These are phyloP conservation scores for Clamator glandarius DNA, from an alignment of 2,797 vertebrate genomes.

Conservation along the genomic window DNA sequence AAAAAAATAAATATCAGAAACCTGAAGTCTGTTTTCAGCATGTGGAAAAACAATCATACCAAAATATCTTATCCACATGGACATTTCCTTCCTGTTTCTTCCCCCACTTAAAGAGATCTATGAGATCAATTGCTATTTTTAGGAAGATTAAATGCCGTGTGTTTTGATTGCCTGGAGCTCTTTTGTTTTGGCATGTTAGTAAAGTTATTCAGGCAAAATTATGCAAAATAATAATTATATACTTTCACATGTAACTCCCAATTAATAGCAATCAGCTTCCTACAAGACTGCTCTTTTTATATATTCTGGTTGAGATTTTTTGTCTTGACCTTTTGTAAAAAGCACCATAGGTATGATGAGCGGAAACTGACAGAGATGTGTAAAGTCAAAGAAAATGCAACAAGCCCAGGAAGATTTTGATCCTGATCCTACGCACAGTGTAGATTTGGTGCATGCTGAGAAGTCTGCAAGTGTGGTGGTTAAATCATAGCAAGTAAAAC, in stretches of 20 bases:
- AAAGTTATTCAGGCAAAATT: background rate
- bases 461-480: background rate
- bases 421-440: background rate
- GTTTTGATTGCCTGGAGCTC: background rate
- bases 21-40: accelerated
- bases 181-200: background rate
- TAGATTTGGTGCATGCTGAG: background rate
- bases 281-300: background rate
- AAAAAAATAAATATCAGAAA: background rate
- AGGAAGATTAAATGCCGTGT: background rate
- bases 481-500: background rate
- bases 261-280: background rate
- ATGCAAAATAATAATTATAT: background rate
- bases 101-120: background rate
- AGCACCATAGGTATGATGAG: background rate
- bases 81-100: background rate
- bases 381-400: background rate
- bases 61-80: background rate
- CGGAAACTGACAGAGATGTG: background rate
- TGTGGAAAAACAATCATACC: background rate
- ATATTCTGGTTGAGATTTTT: accelerated
- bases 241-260: background rate
- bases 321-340: background rate
- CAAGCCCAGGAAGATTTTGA: background rate
- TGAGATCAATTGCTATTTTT: background rate